These are phyloP conservation scores for Acanthosoma haemorrhoidale DNA, from an alignment of 2,888 invertebrate genomes.

Conservation along the genomic window DNA sequence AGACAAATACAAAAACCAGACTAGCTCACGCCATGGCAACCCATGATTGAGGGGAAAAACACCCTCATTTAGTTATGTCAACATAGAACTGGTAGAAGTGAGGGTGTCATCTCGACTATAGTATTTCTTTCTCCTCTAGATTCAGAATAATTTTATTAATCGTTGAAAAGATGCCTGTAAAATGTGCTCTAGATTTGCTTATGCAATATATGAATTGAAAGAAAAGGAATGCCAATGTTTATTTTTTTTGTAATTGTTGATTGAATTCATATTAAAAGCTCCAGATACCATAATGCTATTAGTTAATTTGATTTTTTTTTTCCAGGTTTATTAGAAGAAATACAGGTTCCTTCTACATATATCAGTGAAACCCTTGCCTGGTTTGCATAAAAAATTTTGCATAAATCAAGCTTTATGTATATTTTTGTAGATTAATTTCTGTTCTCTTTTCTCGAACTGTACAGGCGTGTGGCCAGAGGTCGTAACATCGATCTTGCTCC, in stretches of 20 bases:
- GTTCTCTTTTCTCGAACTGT: constrained; percentile 11
- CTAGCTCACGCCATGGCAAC: too few relatives aligned
- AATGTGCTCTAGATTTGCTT: too few relatives aligned
- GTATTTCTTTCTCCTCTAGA: too few relatives aligned
- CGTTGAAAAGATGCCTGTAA: too few relatives aligned
- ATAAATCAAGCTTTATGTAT: constrained; percentile 28
- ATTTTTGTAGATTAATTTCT: constrained; percentile 30
- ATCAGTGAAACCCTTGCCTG: constrained; percentile 38
- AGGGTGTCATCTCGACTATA: too few relatives aligned
- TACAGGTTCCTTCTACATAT: constrained; percentile 38
- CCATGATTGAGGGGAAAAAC: too few relatives aligned
- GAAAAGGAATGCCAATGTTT: neutral
- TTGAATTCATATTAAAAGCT: neutral
- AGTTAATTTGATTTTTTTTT: constrained; percentile 1
- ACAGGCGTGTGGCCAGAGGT: neutral
- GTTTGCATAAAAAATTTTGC: constrained; percentile 15
- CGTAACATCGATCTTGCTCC: neutral
- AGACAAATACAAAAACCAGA: too few relatives aligned
- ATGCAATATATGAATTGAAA: neutral
- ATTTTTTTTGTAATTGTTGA: neutral
- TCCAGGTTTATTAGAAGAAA: constrained; percentile 40
- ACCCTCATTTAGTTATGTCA: too few relatives aligned
- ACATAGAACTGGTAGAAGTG: too few relatives aligned
- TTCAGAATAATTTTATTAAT: too few relatives aligned
- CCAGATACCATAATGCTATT: neutral